Base-by-base conservation (phyloP, 2,113 vertebrate genomes). In the Peromyscus leucopus region DNA sequence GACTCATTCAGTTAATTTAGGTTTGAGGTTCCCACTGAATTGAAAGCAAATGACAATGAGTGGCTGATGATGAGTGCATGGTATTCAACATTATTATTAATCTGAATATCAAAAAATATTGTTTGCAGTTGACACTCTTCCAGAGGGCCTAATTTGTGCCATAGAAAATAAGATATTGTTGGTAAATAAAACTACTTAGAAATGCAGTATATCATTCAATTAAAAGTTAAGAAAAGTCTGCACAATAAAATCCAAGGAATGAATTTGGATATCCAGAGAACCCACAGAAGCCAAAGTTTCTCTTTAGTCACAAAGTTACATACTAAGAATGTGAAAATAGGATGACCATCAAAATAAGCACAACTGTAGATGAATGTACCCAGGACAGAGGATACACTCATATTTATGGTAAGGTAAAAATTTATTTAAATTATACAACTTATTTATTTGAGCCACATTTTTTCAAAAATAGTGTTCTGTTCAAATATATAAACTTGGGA, bases 81-180 rank as follows among this genome's bases (percentile, higher is more conserved):
- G 4, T 67, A 36, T 76, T 80, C 26, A 76, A 67, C 46, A 65
- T 71, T 85, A 24, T 76, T 67, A 76, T 6, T 90, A 80, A 39
- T 8, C n/a, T 57, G 22, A 75, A 11, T 71, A 86, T 59, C 31
- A 31, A 91, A 95, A 76, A 33, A 6, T 63, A 31, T 76, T 71
- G 19, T 83, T 93, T 36, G 21, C 24, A 33, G 22, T 46, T 69
- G 39, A 61, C 9, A 31, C 55, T 21, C 13, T 85, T 8, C 33
- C 36, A 76, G 26, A 59, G 89, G 36, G 15, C 2, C 48, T 79
- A 61, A 3, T 39, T 92, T 87, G 21, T 57, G 6, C 26, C 42
- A 65, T n/a, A 65, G 39, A 75, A 93, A 89, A 92, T 28, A 91
- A 95, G 85, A 61, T 93, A 36, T 90, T n/a, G 21, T 90, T 83